Evolutionary conservation across 2,113 vertebrate species (phyloP).

Genomic region (Chaetodon auriga): DNA sequence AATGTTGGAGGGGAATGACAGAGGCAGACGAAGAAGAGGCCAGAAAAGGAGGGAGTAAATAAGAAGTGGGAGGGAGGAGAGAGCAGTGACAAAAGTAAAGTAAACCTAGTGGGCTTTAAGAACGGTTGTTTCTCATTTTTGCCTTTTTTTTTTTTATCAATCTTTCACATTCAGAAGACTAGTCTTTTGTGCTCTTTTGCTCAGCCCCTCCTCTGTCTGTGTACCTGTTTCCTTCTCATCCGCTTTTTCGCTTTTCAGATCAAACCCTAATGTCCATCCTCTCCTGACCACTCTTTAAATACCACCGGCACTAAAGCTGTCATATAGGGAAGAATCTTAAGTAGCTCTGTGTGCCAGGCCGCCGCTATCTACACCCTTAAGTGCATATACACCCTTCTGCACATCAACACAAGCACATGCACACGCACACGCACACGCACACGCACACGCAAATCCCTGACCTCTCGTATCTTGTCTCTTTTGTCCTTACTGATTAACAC

Average conservation of each 20-base stretch:
- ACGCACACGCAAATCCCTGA: constrained; percentile 25
- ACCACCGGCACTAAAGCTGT: constrained; percentile 3
- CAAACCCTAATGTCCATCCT: neutral
- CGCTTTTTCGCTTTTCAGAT: neutral
- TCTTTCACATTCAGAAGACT: constrained; percentile 7
- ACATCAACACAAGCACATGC: neutral
- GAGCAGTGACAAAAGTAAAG: neutral
- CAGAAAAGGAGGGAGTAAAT: constrained; percentile 23
- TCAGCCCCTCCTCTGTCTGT: neutral
- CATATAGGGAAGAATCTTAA: constrained; percentile 31
- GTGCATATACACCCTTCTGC: constrained; percentile 1
- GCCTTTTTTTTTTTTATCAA: neutral
- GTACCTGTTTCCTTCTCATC: neutral
- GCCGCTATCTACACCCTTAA: constrained; percentile 6
- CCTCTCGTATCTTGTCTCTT: constrained; percentile 53
- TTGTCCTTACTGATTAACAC: constrained; percentile 47
- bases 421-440: neutral
- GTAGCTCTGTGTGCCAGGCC: constrained; percentile 11
- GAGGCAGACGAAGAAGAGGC: constrained; percentile 20
- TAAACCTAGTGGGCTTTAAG: constrained; percentile 2
- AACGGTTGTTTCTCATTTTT: neutral
- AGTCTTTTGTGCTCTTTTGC: neutral
- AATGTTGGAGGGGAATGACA: constrained; percentile 40
- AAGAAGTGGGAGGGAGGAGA: neutral
- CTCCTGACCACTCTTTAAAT: neutral